Percentiles rank a stretch among this genome's conserved stretches.
Conservation (phyloP, 2,888 invertebrate genomes). For the Scrobipalpa atriplicella region DNA sequence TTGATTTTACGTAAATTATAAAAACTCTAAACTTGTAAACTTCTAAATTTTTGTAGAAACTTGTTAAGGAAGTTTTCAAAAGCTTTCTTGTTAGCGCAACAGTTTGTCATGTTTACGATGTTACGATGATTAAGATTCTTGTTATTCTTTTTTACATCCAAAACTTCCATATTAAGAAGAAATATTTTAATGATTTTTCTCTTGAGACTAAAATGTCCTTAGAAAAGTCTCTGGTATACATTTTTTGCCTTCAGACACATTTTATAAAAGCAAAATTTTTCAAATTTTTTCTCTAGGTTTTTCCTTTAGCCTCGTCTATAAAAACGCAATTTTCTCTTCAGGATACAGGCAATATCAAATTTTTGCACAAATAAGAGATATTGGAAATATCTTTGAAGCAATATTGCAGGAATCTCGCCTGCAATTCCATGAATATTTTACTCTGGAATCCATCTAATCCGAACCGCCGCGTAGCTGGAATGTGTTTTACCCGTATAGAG, state of each 20-base stretch:
- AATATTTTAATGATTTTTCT: neutral
- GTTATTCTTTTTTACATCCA: neutral
- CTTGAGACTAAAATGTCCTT: neutral
- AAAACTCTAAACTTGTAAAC: neutral
- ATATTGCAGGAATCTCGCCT: conserved; percentile 20
- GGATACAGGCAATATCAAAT: neutral
- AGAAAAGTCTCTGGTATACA: too few species aligned
- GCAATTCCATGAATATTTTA: conserved; percentile 27
- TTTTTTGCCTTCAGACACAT: too few species aligned
- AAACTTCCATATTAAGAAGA: too few species aligned
- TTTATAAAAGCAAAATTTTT: too few species aligned
- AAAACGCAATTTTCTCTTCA: neutral
- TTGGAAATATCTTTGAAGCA: conserved; percentile 3
- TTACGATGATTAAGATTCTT: conserved; percentile 15
- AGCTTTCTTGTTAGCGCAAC: conserved; percentile 15
- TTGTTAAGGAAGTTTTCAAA: conserved; percentile 13
- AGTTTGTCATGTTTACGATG: conserved; percentile 19
- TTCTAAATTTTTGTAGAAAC: conserved; percentile 8
- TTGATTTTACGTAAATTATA: neutral
- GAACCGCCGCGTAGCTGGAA: neutral
- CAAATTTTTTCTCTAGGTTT: too few species aligned
- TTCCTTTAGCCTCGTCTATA: neutral
- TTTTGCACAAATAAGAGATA: neutral
- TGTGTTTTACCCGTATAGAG: neutral
- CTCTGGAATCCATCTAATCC: conserved; percentile 14